phyloP scores from a whole-genome alignment of 2,888 invertebrate genomes.

The Lithophane socia region DNA sequence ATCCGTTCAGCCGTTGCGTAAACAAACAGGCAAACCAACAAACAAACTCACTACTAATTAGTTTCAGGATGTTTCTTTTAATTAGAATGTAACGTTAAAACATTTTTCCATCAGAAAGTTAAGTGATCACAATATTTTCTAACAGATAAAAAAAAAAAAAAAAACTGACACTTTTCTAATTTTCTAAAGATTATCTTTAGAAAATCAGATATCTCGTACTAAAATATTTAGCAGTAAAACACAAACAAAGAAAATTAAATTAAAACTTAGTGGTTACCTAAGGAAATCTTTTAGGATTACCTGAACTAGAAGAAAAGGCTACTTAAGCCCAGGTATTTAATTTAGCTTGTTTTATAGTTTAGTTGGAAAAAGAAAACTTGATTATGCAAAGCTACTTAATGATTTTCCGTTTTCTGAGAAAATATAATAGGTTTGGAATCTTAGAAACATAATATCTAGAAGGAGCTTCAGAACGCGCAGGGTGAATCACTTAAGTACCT shows the following conservation, averaged over 20 bases:
- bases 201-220: not conserved
- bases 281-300: constrained; percentile 17
- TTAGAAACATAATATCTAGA: not conserved
- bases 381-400: constrained; percentile 18
- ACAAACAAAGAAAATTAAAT: not conserved
- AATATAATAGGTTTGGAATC: not conserved
- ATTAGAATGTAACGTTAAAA: not conserved
- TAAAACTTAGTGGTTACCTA: not conserved
- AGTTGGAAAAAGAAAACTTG: constrained; percentile 22
- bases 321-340: constrained; percentile 2
- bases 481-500: not conserved
- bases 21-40: too few relatives aligned
- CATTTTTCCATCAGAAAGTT: not conserved
- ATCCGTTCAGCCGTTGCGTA: too few relatives aligned
- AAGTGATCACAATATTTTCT: not conserved
- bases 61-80: not conserved
- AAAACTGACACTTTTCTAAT: too few relatives aligned
- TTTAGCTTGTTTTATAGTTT: constrained; percentile 29
- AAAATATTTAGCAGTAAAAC: not conserved
- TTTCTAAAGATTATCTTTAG: too few relatives aligned
- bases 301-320: constrained; percentile 28
- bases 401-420: constrained; percentile 26
- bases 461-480: not conserved
- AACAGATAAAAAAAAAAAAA: not conserved
- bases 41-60: not conserved